These are phyloP conservation scores for Sebastes jordani DNA, from an alignment of 2,797 vertebrate genomes.

Conservation along the genomic window DNA sequence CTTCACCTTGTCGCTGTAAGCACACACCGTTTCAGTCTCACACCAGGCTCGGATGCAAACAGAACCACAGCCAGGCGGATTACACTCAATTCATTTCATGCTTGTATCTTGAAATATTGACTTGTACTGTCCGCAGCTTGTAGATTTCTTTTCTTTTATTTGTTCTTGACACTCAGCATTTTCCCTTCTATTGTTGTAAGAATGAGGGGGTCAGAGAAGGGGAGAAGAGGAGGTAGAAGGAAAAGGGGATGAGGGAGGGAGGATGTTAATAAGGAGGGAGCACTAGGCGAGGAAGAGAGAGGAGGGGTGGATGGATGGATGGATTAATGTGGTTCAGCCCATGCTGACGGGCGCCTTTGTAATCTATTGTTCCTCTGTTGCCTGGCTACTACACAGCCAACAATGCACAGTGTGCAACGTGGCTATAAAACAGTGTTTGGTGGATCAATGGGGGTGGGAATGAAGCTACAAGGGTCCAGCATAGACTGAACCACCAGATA, in stretches of 20 bases:
- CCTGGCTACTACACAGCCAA: slow-evolving; percentile 15
- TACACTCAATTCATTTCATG: slow-evolving; percentile 20
- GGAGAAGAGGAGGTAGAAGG: neutral
- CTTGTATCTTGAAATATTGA: slow-evolving; percentile 16
- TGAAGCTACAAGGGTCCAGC: neutral
- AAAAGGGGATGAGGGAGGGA: neutral
- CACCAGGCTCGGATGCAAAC: neutral
- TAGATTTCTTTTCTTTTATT: slow-evolving; percentile 16
- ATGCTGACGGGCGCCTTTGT: slow-evolving; percentile 15
- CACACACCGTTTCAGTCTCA: neutral
- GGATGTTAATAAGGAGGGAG: slow-evolving; percentile 8
- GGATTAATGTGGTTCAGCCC: neutral
- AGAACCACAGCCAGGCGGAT: neutral
- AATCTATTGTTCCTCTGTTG: slow-evolving; percentile 33
- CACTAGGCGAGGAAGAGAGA: neutral
- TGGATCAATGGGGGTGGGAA: neutral
- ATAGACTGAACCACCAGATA: neutral
- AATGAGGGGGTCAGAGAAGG: neutral
- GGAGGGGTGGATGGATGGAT: neutral
- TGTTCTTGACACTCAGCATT: neutral
- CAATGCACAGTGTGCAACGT: neutral
- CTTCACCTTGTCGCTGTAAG: neutral
- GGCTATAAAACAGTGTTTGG: neutral
- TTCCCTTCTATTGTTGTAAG: slow-evolving; percentile 4
- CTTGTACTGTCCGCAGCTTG: neutral